These are phyloP conservation scores for Siphamia tubifer DNA, from an alignment of 2,113 vertebrate species.

Conservation along the genomic window DNA sequence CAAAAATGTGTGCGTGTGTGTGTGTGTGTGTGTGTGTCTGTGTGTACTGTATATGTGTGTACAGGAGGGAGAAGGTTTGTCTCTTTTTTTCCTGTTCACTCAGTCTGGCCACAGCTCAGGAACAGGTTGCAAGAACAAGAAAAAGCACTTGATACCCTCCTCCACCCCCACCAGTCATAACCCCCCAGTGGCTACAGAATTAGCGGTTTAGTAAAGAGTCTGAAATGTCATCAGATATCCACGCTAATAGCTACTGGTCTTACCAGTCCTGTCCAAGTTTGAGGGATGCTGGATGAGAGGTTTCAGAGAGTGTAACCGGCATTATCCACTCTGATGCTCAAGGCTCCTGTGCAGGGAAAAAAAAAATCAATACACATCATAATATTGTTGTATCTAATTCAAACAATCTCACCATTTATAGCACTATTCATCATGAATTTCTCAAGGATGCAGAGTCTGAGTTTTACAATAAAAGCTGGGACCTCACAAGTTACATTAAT, in stretches of 20 bases:
- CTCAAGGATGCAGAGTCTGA: too few relatives aligned
- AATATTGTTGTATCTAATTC: background rate
- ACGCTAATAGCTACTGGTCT: slow-evolving; percentile 72
- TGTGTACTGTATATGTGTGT: background rate
- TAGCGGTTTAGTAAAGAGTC: slow-evolving; percentile 45
- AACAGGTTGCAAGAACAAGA: slow-evolving; percentile 69
- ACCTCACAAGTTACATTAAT: background rate
- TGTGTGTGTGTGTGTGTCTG: background rate
- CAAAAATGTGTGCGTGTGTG: background rate
- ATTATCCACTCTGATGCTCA: background rate
- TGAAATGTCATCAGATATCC: slow-evolving; percentile 70
- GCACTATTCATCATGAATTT: background rate
- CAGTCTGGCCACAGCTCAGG: slow-evolving; percentile 40
- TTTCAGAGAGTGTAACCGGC: slow-evolving; percentile 13
- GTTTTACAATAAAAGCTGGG: background rate
- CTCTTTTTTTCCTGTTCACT: slow-evolving; percentile 34
- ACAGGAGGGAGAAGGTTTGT: slow-evolving; percentile 28
- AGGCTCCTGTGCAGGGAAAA: background rate
- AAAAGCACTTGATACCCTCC: slow-evolving; percentile 74
- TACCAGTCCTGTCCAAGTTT: slow-evolving; percentile 26
- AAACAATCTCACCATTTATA: background rate
- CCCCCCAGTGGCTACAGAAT: slow-evolving; percentile 39
- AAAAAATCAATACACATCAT: background rate
- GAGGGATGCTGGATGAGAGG: slow-evolving; percentile 23
- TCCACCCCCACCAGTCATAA: slow-evolving; percentile 16